Conservation (phyloP, 2,888 invertebrate species). For the Epistrophe eligans region DNA sequence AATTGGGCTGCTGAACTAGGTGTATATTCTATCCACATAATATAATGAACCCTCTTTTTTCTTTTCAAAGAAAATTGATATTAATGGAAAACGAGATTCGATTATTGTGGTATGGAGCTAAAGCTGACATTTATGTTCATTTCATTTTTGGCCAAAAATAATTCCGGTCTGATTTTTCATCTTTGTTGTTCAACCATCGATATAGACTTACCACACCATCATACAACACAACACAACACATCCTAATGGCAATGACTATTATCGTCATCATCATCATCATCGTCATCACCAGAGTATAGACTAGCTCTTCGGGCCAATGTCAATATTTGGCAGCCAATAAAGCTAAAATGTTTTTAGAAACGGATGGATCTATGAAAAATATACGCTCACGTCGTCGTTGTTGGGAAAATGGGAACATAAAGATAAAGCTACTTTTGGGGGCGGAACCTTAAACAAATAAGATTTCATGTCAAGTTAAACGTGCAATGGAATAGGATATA, state of each 20-base stretch:
- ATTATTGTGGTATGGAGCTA: conserved; percentile 35
- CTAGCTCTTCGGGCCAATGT: conserved; percentile 45
- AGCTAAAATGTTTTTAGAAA: conserved; percentile 64
- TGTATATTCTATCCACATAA: neutral
- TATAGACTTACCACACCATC: conserved; percentile 15
- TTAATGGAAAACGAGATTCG: conserved; percentile 51
- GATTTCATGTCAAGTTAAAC: conserved; percentile 26
- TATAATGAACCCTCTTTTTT: neutral
- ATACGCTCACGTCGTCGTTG: conserved; percentile 56
- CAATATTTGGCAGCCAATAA: conserved; percentile 70
- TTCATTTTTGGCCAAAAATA: conserved; percentile 35
- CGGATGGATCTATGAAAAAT: conserved; percentile 55
- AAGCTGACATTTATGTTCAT: conserved; percentile 27
- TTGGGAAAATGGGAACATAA: conserved; percentile 40
- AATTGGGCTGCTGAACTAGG: neutral
- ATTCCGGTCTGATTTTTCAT: conserved; percentile 43
- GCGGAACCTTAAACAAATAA: conserved; percentile 26
- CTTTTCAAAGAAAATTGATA: conserved; percentile 14
- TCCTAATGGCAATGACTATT: conserved; percentile 40
- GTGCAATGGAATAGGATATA: conserved; percentile 7
- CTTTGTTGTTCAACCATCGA: conserved; percentile 11
- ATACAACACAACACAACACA: neutral
- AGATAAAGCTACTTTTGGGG: conserved; percentile 36
- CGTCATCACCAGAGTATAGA: conserved; percentile 27
- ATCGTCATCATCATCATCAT: conserved; percentile 28